A percentile compares a stretch with the other conserved stretches of the same genome.
Evolutionary conservation across 2,797 vertebrate species (phyloP).

Genomic region (Eleutherodactylus coqui): DNA sequence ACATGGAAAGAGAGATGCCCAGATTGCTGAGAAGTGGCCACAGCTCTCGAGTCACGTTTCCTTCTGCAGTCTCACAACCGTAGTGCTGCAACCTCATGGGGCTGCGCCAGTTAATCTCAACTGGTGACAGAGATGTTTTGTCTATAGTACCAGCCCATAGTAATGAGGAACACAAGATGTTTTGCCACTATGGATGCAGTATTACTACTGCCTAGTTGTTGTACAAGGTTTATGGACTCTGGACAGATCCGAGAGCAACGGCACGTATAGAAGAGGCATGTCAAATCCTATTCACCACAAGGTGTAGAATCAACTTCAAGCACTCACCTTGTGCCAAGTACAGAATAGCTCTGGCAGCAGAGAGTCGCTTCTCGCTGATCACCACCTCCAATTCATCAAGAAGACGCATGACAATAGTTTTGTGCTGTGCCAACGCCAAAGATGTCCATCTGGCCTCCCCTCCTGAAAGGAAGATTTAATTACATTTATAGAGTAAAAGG

Average conservation of each 20-base stretch:
- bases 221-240: not conserved
- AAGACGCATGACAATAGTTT: slow-evolving; percentile 86
- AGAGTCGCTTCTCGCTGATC: slow-evolving; percentile 87
- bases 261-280: not conserved
- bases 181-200: not conserved
- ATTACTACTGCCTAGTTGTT: not conserved
- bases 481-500: not conserved
- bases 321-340: slow-evolving; percentile 93
- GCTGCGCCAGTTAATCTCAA: not conserved
- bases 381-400: slow-evolving; percentile 93
- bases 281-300: not conserved
- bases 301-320: not conserved
- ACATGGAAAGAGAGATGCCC: not conserved
- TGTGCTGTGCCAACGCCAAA: slow-evolving; percentile 82
- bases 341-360: slow-evolving; percentile 88
- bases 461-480: slow-evolving; percentile 69
- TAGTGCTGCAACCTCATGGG: not conserved
- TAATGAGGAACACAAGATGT: not conserved
- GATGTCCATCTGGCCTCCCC: slow-evolving; percentile 83
- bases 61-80: not conserved
- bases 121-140: not conserved
- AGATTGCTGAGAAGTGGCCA: not conserved
- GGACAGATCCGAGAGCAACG: no score
- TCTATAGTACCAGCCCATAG: not conserved
- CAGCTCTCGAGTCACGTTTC: not conserved